These are phyloP conservation scores for Dysidea cf. avara DNA, from an alignment of 37 sponge, comb jelly and placozoan genomes.

Conservation along the genomic window DNA sequence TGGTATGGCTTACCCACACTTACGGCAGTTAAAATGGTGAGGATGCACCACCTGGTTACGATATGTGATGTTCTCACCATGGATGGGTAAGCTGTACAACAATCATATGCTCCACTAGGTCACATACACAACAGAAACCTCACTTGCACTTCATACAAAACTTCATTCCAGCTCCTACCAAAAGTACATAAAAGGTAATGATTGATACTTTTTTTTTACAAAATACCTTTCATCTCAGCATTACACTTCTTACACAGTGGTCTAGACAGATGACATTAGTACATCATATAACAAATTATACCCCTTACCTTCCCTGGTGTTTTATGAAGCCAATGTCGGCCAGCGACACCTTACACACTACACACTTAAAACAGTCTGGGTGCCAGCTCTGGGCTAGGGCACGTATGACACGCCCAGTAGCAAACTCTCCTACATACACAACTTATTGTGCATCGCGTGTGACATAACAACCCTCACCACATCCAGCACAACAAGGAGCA, in stretches of 20 bases:
- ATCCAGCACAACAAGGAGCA: slow-evolving; percentile 94
- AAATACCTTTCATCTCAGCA: slow-evolving; percentile 78
- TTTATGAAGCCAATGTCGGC: slow-evolving; percentile 97
- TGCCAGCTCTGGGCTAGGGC: slow-evolving; percentile 97
- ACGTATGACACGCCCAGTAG: slow-evolving; percentile 92
- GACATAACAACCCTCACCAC: slow-evolving; percentile 87
- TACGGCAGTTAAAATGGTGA: slow-evolving; percentile 91
- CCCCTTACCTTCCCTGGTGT: slow-evolving; percentile 83
- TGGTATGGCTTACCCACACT: slow-evolving; percentile 67
- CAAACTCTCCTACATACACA: slow-evolving; percentile 79
- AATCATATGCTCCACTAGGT: neutral
- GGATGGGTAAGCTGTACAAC: slow-evolving; percentile 78
- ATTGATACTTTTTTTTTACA: neutral
- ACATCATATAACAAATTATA: neutral
- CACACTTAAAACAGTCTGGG: slow-evolving; percentile 96
- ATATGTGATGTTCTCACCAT: slow-evolving; percentile 82
- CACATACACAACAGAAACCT: neutral
- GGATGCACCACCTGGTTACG: slow-evolving; percentile 85
- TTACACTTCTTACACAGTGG: slow-evolving; percentile 90
- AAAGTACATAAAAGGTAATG: neutral
- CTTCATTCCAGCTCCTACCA: slow-evolving; percentile 66
- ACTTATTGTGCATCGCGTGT: neutral
- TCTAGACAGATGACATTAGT: slow-evolving; percentile 37
- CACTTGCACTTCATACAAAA: slow-evolving; percentile 89
- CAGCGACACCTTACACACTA: slow-evolving; percentile 84